These are phyloP conservation scores for Tenthredo amoena DNA, from an alignment of 2,888 invertebrate genomes.

Conservation along the genomic window DNA sequence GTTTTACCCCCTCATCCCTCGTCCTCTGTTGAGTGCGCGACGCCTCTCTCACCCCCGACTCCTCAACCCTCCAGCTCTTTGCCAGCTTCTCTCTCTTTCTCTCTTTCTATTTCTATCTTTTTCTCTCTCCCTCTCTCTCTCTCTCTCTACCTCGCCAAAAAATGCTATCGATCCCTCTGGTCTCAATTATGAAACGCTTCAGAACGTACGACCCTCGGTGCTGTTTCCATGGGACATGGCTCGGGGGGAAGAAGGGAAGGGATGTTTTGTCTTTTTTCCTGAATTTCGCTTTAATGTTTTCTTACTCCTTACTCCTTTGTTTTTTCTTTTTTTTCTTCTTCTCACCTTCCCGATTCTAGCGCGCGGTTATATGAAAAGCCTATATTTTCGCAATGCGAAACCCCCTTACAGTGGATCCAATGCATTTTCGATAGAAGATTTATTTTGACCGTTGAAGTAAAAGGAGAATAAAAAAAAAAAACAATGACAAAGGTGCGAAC, in stretches of 20 bases:
- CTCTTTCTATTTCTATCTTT: slow-evolving; percentile 52
- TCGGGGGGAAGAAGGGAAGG: background rate
- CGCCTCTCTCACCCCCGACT: slow-evolving; percentile 38
- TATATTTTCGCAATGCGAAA: background rate
- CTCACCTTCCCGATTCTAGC: background rate
- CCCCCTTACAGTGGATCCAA: too few relatives aligned
- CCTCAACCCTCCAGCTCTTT: slow-evolving; percentile 41
- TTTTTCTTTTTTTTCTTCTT: background rate
- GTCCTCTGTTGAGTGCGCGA: slow-evolving; percentile 32
- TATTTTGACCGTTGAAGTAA: too few relatives aligned
- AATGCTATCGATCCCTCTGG: slow-evolving; percentile 58
- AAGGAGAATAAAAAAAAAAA: too few relatives aligned
- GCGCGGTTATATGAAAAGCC: background rate
- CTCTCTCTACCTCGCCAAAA: slow-evolving; percentile 46
- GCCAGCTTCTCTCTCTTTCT: slow-evolving; percentile 40
- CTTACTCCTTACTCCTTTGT: background rate
- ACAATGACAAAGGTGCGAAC: too few relatives aligned
- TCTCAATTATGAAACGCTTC: slow-evolving; percentile 76
- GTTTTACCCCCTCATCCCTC: slow-evolving; percentile 59
- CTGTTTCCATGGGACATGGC: slow-evolving; percentile 35
- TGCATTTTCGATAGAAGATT: too few relatives aligned
- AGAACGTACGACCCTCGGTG: slow-evolving; percentile 65
- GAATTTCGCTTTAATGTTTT: background rate
- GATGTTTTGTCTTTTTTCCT: background rate
- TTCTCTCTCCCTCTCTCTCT: slow-evolving; percentile 9